Evolutionary conservation across 2,113 vertebrate species (phyloP).

Genomic region (Euleptes europaea): DNA sequence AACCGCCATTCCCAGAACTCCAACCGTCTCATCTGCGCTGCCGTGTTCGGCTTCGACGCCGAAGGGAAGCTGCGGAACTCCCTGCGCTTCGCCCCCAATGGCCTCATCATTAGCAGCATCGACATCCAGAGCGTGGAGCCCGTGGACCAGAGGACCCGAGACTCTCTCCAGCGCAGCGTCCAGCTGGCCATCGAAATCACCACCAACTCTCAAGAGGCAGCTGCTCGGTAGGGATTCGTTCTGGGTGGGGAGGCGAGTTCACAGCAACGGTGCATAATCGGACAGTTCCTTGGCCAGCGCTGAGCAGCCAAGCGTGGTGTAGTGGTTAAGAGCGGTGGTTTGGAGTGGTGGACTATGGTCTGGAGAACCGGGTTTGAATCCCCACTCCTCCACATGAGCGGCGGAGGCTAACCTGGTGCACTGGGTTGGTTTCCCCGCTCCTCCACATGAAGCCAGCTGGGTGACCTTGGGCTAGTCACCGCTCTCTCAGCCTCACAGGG

Average conservation of each 20-base stretch:
- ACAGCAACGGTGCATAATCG: not conserved
- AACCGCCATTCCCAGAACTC: constrained; percentile 79
- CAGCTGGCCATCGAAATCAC: constrained; percentile 94
- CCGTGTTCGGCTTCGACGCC: constrained; percentile 88
- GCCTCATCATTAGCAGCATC: constrained; percentile 87
- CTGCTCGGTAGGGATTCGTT: constrained; percentile 74
- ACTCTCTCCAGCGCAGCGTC: constrained; percentile 88
- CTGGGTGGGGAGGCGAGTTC: not conserved
- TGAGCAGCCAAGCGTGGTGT: too few relatives aligned
- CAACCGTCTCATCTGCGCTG: constrained; percentile 85
- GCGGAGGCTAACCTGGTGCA: too few relatives aligned
- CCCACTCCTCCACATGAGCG: too few relatives aligned
- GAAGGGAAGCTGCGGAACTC: constrained; percentile 70
- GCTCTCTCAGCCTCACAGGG: too few relatives aligned
- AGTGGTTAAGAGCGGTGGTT: too few relatives aligned
- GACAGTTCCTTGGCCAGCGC: not conserved
- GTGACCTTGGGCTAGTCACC: too few relatives aligned
- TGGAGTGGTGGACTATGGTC: too few relatives aligned
- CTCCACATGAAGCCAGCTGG: too few relatives aligned
- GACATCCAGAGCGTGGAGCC: constrained; percentile 92
- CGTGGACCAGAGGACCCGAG: constrained; percentile 88
- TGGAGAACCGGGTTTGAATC: too few relatives aligned
- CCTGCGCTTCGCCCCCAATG: constrained; percentile 82
- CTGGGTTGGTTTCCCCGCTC: too few relatives aligned
- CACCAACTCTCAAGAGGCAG: constrained; percentile 92